Conservation (phyloP, 2,888 invertebrate genomes). For the Saturnia japonica region DNA sequence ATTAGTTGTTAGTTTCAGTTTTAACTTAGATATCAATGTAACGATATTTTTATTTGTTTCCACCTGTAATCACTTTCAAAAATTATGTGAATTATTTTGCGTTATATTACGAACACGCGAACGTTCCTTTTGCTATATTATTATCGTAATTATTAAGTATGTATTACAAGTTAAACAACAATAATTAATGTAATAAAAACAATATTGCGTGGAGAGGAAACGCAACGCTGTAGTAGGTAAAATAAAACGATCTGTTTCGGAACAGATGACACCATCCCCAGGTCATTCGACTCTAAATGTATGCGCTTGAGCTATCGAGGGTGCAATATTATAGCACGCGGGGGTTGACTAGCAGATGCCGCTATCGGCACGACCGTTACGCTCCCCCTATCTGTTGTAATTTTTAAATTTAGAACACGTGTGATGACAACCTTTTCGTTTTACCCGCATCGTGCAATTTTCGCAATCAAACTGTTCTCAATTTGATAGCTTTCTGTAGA, state of each 20-base stretch:
- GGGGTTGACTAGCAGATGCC: constrained; percentile 66
- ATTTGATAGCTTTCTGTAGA: not conserved
- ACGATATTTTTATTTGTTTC: not conserved
- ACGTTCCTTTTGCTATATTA: constrained; percentile 18
- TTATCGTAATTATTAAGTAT: constrained; percentile 26
- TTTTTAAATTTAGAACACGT: constrained; percentile 44
- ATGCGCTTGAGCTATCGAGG: constrained; percentile 32
- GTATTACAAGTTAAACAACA: constrained; percentile 30
- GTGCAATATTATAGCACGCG: constrained; percentile 42
- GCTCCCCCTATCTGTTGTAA: constrained; percentile 75
- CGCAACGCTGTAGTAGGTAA: constrained; percentile 33
- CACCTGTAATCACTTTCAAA: not conserved
- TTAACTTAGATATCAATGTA: not conserved
- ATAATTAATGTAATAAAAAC: constrained; percentile 40
- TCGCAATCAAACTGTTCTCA: constrained; percentile 23
- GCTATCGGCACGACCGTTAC: constrained; percentile 66
- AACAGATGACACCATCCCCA: constrained; percentile 57
- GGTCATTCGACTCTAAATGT: constrained; percentile 51
- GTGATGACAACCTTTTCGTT: constrained; percentile 59
- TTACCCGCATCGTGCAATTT: constrained; percentile 62
- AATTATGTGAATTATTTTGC: not conserved
- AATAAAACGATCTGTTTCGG: constrained; percentile 48
- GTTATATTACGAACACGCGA: not conserved
- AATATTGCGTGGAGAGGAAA: constrained; percentile 37
- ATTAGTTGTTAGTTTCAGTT: too few species aligned